These are phyloP conservation scores for Microcebus jonahi DNA, from an alignment of 2,113 vertebrate species.

Conservation along the genomic window DNA sequence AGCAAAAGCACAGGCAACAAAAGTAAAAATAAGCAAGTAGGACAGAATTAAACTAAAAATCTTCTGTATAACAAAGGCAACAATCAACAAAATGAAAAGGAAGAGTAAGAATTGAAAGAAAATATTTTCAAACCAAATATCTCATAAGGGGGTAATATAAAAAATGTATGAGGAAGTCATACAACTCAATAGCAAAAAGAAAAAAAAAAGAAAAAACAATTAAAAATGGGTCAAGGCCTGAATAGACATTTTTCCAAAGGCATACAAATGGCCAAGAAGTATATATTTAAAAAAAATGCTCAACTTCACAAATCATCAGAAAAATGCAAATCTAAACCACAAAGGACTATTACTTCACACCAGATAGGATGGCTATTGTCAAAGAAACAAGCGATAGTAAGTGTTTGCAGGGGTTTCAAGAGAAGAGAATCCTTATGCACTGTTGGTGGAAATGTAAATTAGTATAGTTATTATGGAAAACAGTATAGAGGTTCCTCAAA, in stretches of 20 bases:
- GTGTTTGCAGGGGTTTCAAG: background rate
- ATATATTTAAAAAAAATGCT: no score
- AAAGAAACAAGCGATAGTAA: background rate
- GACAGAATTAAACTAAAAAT: background rate
- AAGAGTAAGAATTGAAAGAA: background rate
- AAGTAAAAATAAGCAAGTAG: background rate
- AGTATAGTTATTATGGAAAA: background rate
- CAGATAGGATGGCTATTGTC: background rate
- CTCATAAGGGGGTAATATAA: background rate
- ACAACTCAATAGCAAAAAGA: background rate
- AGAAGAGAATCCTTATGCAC: background rate
- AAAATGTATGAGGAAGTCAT: background rate
- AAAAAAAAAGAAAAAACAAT: background rate
- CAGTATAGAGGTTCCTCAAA: background rate
- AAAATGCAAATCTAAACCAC: background rate
- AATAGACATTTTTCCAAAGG: background rate
- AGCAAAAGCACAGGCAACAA: background rate
- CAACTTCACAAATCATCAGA: background rate
- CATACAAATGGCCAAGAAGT: background rate
- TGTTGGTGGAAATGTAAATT: background rate
- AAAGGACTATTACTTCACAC: background rate
- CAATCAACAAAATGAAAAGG: background rate
- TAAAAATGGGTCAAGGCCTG: background rate
- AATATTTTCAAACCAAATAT: background rate
- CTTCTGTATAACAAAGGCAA: background rate